A percentile compares a stretch with the other conserved stretches of the same genome.
phyloP scores from a whole-genome alignment of 2,797 vertebrate species.

The Apodemus agrarius region DNA sequence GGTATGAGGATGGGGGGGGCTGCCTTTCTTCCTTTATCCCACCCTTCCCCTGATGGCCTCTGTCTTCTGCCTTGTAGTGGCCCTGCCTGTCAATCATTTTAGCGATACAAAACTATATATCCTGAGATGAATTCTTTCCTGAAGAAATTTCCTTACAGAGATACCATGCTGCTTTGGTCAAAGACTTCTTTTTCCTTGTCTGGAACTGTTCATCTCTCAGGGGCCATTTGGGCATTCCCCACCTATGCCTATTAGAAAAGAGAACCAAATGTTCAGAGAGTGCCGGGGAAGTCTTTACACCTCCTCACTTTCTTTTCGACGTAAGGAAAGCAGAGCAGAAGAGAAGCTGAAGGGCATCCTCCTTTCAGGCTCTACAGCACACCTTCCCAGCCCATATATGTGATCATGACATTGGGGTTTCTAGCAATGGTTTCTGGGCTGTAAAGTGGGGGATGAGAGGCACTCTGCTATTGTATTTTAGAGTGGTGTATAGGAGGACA shows the following conservation, averaged over 20 bases:
- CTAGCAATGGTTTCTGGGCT: background rate
- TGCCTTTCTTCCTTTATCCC: constrained; percentile 8
- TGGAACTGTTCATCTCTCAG: background rate
- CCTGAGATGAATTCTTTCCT: background rate
- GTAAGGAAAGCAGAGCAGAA: background rate
- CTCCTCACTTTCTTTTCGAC: background rate
- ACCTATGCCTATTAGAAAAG: constrained; percentile 3
- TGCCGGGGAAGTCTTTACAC: background rate
- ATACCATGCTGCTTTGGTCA: background rate
- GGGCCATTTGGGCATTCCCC: background rate
- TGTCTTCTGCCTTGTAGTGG: background rate
- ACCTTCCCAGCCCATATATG: background rate
- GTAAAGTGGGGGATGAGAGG: background rate
- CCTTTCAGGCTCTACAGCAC: background rate
- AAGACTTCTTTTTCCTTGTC: constrained; percentile 22
- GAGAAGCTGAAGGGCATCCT: background rate
- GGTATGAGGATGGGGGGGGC: background rate
- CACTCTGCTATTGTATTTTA: background rate
- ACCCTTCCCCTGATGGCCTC: background rate
- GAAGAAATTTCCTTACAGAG: constrained; percentile 44
- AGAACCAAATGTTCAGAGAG: background rate
- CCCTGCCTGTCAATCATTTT: background rate
- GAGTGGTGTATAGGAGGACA: background rate
- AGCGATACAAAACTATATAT: background rate
- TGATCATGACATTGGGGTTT: background rate